Conservation (phyloP, 2,113 vertebrate species). For the Cacatua alba region DNA sequence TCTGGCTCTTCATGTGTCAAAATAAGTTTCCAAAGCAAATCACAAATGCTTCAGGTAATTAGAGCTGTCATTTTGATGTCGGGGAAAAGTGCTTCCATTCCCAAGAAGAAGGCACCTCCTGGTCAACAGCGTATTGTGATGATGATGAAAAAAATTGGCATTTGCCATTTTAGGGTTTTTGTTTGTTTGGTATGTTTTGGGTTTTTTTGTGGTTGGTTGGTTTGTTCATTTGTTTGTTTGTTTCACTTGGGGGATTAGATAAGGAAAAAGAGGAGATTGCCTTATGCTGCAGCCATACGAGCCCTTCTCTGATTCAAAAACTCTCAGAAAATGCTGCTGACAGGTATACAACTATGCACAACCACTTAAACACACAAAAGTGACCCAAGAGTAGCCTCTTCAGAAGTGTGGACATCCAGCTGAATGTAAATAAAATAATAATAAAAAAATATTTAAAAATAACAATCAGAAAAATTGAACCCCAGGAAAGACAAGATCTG, state of each 20-base stretch:
- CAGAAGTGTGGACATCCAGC: not conserved
- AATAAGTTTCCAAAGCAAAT: constrained; percentile 39
- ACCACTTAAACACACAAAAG: not conserved
- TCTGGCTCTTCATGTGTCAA: not conserved
- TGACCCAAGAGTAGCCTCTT: not conserved
- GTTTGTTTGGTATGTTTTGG: not conserved
- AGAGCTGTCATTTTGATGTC: not conserved
- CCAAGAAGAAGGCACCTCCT: not conserved
- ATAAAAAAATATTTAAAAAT: not conserved
- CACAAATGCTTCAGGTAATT: not conserved
- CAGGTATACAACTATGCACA: not conserved
- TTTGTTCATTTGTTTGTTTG: not conserved
- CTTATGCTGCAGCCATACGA: not conserved
- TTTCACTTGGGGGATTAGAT: not conserved
- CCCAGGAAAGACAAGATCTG: not conserved
- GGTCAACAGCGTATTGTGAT: not conserved
- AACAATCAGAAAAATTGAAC: not conserved
- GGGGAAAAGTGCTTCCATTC: not conserved
- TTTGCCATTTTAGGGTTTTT: not conserved
- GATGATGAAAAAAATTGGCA: not conserved
- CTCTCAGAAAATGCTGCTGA: not conserved
- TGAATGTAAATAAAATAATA: not conserved
- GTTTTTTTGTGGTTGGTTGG: not conserved
- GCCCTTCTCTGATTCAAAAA: not conserved
- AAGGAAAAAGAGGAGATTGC: not conserved